phyloP scores from a whole-genome alignment of 1,140 invertebrate species.

The Apis mellifera region Amel_HAv3.1 CM009937.2:9013001-9013500 shows the following conservation, averaged over 20 bases:
- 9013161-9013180: background rate
- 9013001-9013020: background rate
- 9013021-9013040: no score
- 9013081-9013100: no score
- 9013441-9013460: background rate
- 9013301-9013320: constrained; percentile 43
- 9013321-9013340: constrained; percentile 53
- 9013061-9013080: no score
- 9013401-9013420: background rate
- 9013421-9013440: background rate
- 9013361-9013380: constrained; percentile 7
- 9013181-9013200: background rate
- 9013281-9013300: constrained; percentile 6
- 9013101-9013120: no score
- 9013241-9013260: background rate
- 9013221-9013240: background rate
- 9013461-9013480: constrained; percentile 25
- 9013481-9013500: constrained; percentile 49
- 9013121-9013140: no score
- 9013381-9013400: background rate
- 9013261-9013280: background rate
- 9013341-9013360: constrained; percentile 37
- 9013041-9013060: no score
- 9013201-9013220: constrained; percentile 27
- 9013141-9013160: no score